These are phyloP conservation scores for Sturnira hondurensis DNA, from an alignment of 2,113 vertebrate species.

Conservation along the genomic window DNA sequence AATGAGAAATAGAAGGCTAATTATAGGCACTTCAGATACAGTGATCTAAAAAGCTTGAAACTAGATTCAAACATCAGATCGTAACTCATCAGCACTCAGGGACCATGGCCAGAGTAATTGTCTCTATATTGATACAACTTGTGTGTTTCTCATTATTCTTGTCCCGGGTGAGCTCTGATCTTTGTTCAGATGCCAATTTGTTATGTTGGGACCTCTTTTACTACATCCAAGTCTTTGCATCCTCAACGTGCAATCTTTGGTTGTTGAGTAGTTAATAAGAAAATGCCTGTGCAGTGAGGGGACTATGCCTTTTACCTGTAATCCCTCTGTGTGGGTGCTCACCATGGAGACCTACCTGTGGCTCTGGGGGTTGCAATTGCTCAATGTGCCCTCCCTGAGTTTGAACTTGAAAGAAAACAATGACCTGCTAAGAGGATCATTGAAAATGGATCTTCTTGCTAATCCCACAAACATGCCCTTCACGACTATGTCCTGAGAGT, in stretches of 20 bases:
- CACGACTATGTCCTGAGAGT: neutral
- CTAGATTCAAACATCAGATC: neutral
- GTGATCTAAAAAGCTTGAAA: neutral
- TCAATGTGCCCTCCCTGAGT: neutral
- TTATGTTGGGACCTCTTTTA: neutral
- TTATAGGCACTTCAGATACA: neutral
- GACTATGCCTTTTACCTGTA: neutral
- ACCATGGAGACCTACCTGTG: accelerated
- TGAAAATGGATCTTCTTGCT: neutral
- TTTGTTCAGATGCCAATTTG: neutral
- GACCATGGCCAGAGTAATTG: neutral
- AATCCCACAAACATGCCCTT: neutral
- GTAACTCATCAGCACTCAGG: neutral
- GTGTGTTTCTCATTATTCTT: conserved; percentile 13
- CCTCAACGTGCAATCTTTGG: neutral
- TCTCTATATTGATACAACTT: neutral
- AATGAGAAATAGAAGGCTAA: conserved; percentile 24
- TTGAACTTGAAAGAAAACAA: neutral
- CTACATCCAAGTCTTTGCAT: neutral
- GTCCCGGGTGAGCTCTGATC: neutral
- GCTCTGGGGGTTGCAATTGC: neutral
- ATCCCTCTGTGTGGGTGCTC: neutral
- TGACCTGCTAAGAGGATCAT: neutral
- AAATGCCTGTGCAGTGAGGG: neutral
- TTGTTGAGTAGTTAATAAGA: neutral